A percentile compares a stretch with the other conserved stretches of the same genome.
Conservation (phyloP, 2,113 vertebrate genomes). For the Poecile atricapillus region DNA sequence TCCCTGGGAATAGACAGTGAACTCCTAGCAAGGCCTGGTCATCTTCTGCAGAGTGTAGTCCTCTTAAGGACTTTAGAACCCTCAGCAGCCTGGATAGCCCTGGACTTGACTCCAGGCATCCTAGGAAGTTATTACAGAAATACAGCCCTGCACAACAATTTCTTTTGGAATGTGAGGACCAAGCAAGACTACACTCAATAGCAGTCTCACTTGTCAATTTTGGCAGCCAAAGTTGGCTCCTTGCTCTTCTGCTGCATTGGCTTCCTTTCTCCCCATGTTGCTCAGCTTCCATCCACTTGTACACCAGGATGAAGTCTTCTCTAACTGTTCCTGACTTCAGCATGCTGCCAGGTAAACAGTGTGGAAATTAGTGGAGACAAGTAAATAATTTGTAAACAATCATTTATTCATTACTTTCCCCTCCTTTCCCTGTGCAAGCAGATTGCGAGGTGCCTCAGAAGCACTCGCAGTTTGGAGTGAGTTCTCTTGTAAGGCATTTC, state of each 20-base stretch:
- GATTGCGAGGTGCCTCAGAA: constrained; percentile 32
- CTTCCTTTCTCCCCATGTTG: neutral
- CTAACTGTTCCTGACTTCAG: constrained; percentile 30
- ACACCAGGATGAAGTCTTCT: neutral
- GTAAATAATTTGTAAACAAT: constrained; percentile 67
- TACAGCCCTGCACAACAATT: accelerated
- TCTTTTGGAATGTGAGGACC: neutral
- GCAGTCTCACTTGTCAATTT: neutral
- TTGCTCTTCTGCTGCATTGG: neutral
- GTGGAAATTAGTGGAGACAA: constrained; percentile 52
- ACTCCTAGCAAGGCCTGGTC: neutral
- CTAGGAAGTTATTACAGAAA: neutral
- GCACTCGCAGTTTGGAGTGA: neutral
- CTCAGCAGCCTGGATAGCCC: neutral
- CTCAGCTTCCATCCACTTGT: neutral
- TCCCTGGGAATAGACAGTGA: neutral
- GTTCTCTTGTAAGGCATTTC: constrained; percentile 44
- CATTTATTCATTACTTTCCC: constrained; percentile 59
- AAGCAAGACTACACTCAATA: neutral
- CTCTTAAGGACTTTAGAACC: neutral
- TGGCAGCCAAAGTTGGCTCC: neutral
- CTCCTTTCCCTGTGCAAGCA: constrained; percentile 44
- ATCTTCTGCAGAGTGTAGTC: neutral
- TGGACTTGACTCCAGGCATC: accelerated
- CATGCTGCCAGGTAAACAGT: constrained; percentile 28